Base-by-base conservation (phyloP, 1,140 invertebrate genomes). In the Colletes gigas region DNA sequence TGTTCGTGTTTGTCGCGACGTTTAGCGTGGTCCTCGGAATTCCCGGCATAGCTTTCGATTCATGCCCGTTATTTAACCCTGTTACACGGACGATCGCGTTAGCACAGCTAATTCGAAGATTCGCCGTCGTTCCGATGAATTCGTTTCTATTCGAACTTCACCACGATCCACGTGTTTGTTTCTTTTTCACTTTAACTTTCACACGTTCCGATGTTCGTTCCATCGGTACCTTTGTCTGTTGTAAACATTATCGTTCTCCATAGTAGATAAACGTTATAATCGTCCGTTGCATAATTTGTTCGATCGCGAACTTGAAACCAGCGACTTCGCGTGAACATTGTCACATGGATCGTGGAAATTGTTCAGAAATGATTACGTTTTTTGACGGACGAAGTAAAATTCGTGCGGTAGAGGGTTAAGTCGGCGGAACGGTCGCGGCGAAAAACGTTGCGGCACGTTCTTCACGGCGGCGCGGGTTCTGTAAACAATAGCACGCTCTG, bases 11-110 rank as follows among this genome's bases (percentile, higher is more conserved):
- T n/a, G 7, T 73, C 19, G 17, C n/a, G 9, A 1, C 19, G 9
- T 59, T 71, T 59, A 57, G 30, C 10, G 41, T 54, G 55, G 54
- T 47, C 21, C 74, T 21, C 19, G 9, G 3, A 17, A 59, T 77
- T 72, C 54, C 68, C 73, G 50, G 59, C 74, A 82, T 52, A 63
- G 65, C 74, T 84, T 82, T 63, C 63, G 52, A 52, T 44, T 57
- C 12, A 39, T 52, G 9, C 15, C 67, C 75, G 75, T 84, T 83
- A 79, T 63, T 78, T 30, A 82, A 82, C 69, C 75, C 78, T 78
- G 9, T 82, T 82, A 68, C 21, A 17, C 62, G 12, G 69, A 41
- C 19, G 17, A 62, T 62, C 62, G 47, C 9, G 17, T n/a, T 19
- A 30, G 3, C 30, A 21, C 55, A 41, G 47, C 52, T 52, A 17